Evolutionary conservation across 2,113 vertebrate genomes (phyloP).

Genomic region (Pseudorhombus dupliciocellatus): DNA sequence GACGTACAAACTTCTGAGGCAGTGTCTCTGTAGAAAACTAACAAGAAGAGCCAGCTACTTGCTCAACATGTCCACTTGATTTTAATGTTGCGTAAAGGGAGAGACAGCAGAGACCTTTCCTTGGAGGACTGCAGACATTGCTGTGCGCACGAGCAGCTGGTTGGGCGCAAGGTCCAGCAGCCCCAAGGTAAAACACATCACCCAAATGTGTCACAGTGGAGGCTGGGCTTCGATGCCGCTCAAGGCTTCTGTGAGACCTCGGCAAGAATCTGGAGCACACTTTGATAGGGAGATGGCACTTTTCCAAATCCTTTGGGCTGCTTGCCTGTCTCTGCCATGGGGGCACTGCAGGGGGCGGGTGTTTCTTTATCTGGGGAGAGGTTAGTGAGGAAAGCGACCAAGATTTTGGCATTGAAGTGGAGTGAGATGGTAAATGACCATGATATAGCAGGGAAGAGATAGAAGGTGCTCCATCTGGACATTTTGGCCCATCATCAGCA

Average conservation of each 20-base stretch:
- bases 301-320: slow-evolving; percentile 29
- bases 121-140: slow-evolving; percentile 34
- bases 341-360: slow-evolving; percentile 2
- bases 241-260: slow-evolving; percentile 58
- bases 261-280: slow-evolving; percentile 61
- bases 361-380: slow-evolving; percentile 42
- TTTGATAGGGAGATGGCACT: slow-evolving; percentile 58
- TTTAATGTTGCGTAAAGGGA: slow-evolving; percentile 28
- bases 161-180: slow-evolving; percentile 49
- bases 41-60: slow-evolving; percentile 42
- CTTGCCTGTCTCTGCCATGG: slow-evolving; percentile 32
- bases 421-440: slow-evolving; percentile 14
- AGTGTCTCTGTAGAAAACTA: slow-evolving; percentile 26
- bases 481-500: slow-evolving; percentile 19
- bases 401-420: slow-evolving; percentile 19
- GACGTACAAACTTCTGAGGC: slow-evolving; percentile 33
- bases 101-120: slow-evolving; percentile 35
- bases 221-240: slow-evolving; percentile 33
- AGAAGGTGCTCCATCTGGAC: slow-evolving; percentile 24
- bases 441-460: background rate
- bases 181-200: slow-evolving; percentile 69
- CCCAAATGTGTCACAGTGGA: slow-evolving; percentile 68
- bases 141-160: slow-evolving; percentile 31
- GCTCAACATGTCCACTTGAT: slow-evolving; percentile 33
- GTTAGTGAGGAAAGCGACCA: slow-evolving; percentile 33